These are phyloP conservation scores for Hiodon tergisus DNA, from an alignment of 2,113 vertebrate species.

Conservation along the genomic window DNA sequence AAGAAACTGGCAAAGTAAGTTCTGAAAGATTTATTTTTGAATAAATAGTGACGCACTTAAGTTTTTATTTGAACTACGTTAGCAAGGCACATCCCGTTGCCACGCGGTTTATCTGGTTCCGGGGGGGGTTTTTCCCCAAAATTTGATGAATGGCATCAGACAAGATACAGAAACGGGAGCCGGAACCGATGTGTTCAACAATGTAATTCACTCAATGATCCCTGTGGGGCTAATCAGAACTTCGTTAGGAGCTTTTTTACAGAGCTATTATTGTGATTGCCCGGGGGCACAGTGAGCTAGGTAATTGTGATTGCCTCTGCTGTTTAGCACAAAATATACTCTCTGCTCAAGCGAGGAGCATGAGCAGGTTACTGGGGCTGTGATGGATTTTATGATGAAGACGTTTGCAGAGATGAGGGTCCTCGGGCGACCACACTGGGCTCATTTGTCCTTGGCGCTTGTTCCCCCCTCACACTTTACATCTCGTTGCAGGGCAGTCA, in stretches of 20 bases:
- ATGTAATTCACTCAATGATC: slow-evolving; percentile 53
- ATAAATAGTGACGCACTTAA: neutral
- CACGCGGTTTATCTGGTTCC: neutral
- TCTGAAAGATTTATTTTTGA: neutral
- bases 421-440: neutral
- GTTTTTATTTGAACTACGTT: neutral
- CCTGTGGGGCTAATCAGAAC: slow-evolving; percentile 52
- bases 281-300: slow-evolving; percentile 45
- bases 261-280: slow-evolving; percentile 57
- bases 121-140: neutral
- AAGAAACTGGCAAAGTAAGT: slow-evolving; percentile 98
- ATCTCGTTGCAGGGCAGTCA: slow-evolving; percentile 76
- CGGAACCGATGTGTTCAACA: slow-evolving; percentile 31
- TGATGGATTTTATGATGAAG: neutral
- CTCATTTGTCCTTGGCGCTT: neutral
- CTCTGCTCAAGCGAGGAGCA: slow-evolving; percentile 24
- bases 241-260: slow-evolving; percentile 26
- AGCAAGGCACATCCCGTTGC: neutral
- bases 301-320: slow-evolving; percentile 47
- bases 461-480: slow-evolving; percentile 1
- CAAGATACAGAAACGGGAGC: slow-evolving; percentile 29
- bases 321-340: slow-evolving; percentile 26
- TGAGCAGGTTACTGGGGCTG: neutral
- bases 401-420: neutral
- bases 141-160: slow-evolving; percentile 21